These are phyloP conservation scores for Rana temporaria DNA, from an alignment of 2,113 vertebrate genomes.

Conservation along the genomic window DNA sequence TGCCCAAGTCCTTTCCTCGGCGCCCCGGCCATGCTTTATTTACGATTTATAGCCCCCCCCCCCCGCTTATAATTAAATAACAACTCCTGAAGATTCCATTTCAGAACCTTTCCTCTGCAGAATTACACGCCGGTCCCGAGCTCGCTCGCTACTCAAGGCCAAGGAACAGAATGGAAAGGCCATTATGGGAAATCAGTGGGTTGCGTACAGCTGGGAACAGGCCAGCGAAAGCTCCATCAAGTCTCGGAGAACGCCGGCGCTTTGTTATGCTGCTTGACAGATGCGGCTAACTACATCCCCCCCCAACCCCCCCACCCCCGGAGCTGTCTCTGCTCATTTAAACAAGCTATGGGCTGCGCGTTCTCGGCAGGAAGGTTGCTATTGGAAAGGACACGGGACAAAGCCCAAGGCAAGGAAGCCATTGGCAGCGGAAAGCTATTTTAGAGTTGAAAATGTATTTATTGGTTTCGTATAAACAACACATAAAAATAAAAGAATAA, in stretches of 20 bases:
- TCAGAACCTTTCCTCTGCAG: too few relatives aligned
- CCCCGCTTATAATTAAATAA: too few relatives aligned
- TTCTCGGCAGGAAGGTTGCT: not conserved
- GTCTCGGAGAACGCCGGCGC: not conserved
- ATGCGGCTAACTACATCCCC: not conserved
- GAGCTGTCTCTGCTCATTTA: constrained; percentile 6
- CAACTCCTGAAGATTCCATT: too few relatives aligned
- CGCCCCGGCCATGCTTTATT: too few relatives aligned
- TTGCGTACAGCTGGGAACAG: not conserved
- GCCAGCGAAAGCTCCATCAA: not conserved
- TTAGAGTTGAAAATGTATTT: too few relatives aligned
- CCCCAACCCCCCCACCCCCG: too few relatives aligned
- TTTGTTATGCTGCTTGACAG: constrained; percentile 17
- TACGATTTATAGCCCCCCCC: too few relatives aligned
- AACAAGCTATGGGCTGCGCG: not conserved
- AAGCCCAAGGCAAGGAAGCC: constrained; percentile 15
- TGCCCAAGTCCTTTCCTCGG: too few relatives aligned
- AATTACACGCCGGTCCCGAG: too few relatives aligned
- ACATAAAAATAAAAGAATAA: too few relatives aligned
- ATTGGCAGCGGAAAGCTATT: not conserved
- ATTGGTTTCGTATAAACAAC: too few relatives aligned
- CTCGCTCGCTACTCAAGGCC: not conserved
- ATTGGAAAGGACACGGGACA: constrained; percentile 8
- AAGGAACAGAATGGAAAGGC: not conserved
- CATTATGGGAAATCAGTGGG: not conserved